A percentile compares a stretch with the other conserved stretches of the same genome.
Conservation (phyloP, 2,797 vertebrate genomes). For the Platalea minor region DNA sequence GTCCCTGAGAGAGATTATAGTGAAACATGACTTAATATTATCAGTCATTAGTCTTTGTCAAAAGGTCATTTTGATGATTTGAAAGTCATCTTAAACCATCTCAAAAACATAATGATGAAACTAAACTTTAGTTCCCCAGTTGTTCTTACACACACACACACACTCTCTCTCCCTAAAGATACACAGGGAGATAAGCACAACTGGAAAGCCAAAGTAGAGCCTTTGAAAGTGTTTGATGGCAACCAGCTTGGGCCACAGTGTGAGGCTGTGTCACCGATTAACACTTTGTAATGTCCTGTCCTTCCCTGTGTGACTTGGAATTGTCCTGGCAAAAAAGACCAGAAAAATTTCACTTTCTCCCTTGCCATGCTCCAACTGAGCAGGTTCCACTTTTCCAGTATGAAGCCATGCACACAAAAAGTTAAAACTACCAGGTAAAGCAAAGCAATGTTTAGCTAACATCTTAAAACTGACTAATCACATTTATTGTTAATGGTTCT, state of each 20-base stretch:
- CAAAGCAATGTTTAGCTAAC: not conserved
- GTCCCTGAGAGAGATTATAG: not conserved
- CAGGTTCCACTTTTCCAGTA: not conserved
- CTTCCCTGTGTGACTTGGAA: not conserved
- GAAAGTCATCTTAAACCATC: not conserved
- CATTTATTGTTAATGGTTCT: constrained; percentile 29
- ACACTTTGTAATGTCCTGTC: not conserved
- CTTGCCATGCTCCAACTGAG: not conserved
- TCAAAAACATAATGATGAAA: not conserved
- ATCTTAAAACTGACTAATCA: constrained; percentile 40
- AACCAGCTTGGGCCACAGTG: not conserved
- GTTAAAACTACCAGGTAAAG: not conserved
- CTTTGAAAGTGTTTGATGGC: not conserved
- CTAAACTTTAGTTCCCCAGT: not conserved
- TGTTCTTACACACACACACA: not conserved
- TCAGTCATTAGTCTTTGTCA: not conserved
- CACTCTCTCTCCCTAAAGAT: not conserved
- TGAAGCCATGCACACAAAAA: not conserved
- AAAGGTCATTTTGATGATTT: not conserved
- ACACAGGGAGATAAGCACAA: not conserved
- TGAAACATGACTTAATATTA: not conserved
- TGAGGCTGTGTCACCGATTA: not conserved
- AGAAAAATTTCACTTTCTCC: not conserved
- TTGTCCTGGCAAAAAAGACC: not conserved
- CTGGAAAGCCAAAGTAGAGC: not conserved